Conservation (phyloP, 92 coral and sea anemone genomes). For the Paramuricea clavata region DNA sequence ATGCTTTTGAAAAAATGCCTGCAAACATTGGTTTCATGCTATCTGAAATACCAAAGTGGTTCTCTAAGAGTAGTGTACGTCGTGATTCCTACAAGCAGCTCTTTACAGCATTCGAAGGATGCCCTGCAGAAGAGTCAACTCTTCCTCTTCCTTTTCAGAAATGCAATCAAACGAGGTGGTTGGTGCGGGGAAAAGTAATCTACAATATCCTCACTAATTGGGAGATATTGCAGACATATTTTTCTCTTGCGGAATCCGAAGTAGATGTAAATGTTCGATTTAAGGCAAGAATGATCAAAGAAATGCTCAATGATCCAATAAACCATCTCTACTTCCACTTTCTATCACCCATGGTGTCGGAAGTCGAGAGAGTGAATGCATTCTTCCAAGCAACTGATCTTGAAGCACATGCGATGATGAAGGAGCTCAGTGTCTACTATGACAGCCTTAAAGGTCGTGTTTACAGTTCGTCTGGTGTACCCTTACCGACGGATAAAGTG, state of each 20-base stretch:
- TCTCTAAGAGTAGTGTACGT: background rate
- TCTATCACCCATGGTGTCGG: constrained; percentile 25
- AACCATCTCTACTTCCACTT: constrained; percentile 8
- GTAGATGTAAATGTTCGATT: constrained; percentile 7
- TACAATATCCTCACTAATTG: constrained; percentile 34
- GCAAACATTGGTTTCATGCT: background rate
- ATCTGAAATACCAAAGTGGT: background rate
- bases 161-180: constrained; percentile 14
- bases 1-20: constrained; percentile 20
- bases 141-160: constrained; percentile 30
- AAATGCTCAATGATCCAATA: constrained; percentile 10
- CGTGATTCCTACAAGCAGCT: background rate
- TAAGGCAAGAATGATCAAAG: constrained; percentile 21
- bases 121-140: background rate
- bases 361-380: constrained; percentile 39
- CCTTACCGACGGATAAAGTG: background rate
- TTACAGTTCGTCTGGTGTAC: constrained; percentile 9
- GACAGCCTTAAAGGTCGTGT: constrained; percentile 2
- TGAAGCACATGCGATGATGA: constrained; percentile 16
- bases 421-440: background rate
- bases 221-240: constrained; percentile 9
- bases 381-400: constrained; percentile 39
- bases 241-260: constrained; percentile 3
- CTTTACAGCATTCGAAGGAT: background rate
- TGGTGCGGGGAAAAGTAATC: constrained; percentile 46